These are phyloP conservation scores for Nomada flava DNA, from an alignment of 2,888 invertebrate species.

Conservation along the genomic window DNA sequence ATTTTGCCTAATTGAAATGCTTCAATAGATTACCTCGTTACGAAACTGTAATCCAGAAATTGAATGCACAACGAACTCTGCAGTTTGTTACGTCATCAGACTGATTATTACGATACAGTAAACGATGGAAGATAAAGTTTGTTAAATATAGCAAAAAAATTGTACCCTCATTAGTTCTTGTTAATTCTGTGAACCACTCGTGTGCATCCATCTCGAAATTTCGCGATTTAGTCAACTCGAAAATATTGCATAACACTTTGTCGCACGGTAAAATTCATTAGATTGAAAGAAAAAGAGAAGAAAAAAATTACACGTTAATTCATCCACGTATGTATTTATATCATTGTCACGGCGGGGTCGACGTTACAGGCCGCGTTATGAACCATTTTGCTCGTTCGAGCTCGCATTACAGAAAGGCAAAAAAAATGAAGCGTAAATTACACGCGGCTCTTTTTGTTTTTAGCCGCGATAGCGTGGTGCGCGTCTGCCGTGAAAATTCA, in stretches of 20 bases:
- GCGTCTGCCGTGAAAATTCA: constrained; percentile 45
- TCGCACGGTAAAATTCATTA: neutral
- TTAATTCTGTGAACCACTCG: no score
- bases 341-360: no score
- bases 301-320: constrained; percentile 18
- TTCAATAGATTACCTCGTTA: constrained; percentile 2
- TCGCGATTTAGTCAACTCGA: no score
- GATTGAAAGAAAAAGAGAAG: neutral
- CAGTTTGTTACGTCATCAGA: neutral
- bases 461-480: constrained; percentile 3
- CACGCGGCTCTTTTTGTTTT: constrained; percentile 5
- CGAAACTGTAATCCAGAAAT: neutral
- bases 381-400: constrained; percentile 16
- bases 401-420: constrained; percentile 13
- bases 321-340: neutral
- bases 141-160: no score
- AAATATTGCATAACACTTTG: no score
- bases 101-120: no score
- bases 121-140: no score
- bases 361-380: neutral
- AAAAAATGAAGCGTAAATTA: constrained; percentile 14
- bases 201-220: no score
- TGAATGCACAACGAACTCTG: neutral
- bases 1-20: constrained; percentile 23
- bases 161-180: no score